phyloP scores from a whole-genome alignment of 2,113 vertebrate species.

The Amphiprion percula region DNA sequence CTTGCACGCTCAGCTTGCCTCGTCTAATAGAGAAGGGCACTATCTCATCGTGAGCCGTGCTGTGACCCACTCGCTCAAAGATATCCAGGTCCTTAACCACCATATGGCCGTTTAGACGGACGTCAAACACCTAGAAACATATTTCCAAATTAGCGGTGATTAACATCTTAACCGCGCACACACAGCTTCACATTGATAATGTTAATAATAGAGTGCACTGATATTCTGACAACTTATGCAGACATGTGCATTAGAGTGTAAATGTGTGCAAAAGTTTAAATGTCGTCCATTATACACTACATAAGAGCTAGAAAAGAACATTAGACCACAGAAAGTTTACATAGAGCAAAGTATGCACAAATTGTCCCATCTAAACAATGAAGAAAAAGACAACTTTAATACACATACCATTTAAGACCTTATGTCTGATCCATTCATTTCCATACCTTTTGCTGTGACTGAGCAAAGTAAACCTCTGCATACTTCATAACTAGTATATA shows the following conservation, averaged over 20 bases:
- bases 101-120: conserved; percentile 94
- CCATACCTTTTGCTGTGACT: conserved; percentile 97
- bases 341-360: too few relatives aligned
- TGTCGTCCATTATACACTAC: too few relatives aligned
- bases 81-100: conserved; percentile 99
- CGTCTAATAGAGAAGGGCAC: conserved; percentile 93
- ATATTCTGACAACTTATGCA: neutral
- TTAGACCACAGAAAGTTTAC: too few relatives aligned
- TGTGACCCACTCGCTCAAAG: conserved; percentile 97
- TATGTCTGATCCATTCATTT: fast-evolving
- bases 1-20: conserved; percentile 95
- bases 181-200: neutral
- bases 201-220: neutral
- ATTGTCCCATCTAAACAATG: neutral
- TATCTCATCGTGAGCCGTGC: conserved; percentile 96
- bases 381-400: neutral
- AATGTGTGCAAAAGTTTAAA: too few relatives aligned
- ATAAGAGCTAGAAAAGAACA: too few relatives aligned
- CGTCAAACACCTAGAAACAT: conserved; percentile 92
- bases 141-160: neutral
- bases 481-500: conserved; percentile 98
- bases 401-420: neutral
- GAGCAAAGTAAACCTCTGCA: conserved; percentile 98
- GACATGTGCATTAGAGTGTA: too few relatives aligned
- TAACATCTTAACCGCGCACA: neutral